Evolutionary conservation across 2,888 invertebrate species (phyloP).

Genomic region (Oligia latruncula): DNA sequence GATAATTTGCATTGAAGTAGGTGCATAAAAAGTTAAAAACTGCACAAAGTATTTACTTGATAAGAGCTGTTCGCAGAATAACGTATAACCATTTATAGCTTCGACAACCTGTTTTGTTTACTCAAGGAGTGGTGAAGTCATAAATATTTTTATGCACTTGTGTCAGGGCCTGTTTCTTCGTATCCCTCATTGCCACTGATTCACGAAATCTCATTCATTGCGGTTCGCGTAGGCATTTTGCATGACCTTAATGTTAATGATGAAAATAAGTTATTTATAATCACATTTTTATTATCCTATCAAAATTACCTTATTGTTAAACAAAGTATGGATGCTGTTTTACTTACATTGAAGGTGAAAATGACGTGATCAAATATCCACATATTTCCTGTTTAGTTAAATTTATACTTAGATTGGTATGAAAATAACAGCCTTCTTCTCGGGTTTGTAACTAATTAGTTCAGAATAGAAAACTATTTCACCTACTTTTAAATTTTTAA

Average conservation of each 20-base stretch:
- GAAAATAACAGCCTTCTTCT: not conserved
- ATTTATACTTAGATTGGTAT: not conserved
- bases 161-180: constrained; percentile 78
- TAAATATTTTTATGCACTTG: constrained; percentile 69
- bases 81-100: constrained; percentile 60
- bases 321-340: not conserved
- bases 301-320: not conserved
- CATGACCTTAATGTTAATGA: constrained; percentile 54
- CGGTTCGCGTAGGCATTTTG: constrained; percentile 41
- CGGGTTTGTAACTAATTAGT: not conserved
- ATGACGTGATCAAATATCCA: constrained; percentile 11
- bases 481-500: not conserved
- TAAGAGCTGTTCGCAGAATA: constrained; percentile 61
- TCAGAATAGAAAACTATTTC: not conserved
- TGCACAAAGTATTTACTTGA: constrained; percentile 57
- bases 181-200: constrained; percentile 74
- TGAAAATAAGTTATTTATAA: constrained; percentile 40
- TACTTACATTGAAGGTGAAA: constrained; percentile 1
- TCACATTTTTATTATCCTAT: not conserved
- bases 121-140: constrained; percentile 65
- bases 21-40: constrained; percentile 25
- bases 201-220: constrained; percentile 59
- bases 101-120: constrained; percentile 59
- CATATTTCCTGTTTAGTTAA: constrained; percentile 17
- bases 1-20: constrained; percentile 30